phyloP scores from a whole-genome alignment of 2,113 vertebrate genomes.

The Eleginops maclovinus region DNA sequence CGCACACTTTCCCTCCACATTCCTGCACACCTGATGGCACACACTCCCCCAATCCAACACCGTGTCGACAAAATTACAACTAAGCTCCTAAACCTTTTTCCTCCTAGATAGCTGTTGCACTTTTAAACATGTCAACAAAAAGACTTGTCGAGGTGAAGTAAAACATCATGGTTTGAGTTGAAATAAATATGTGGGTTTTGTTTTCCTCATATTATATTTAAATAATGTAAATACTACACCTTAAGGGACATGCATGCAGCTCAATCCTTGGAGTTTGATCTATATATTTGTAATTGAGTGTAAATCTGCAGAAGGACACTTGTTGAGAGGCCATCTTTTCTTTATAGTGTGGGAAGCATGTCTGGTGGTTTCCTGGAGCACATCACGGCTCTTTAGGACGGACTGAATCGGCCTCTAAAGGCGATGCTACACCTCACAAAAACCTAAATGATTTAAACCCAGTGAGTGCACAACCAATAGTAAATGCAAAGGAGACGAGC shows the following conservation, averaged over 20 bases:
- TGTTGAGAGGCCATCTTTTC: not conserved
- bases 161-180: too few species aligned
- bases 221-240: not conserved
- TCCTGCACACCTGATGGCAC: not conserved
- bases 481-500: not conserved
- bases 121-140: too few species aligned
- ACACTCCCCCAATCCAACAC: too few species aligned
- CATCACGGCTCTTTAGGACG: not conserved
- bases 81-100: too few species aligned
- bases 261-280: not conserved
- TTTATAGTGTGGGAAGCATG: not conserved
- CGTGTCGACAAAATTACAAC: too few species aligned
- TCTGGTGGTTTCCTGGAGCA: not conserved
- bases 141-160: too few species aligned
- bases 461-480: not conserved
- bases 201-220: too few species aligned
- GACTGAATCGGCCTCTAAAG: not conserved
- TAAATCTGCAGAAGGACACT: not conserved
- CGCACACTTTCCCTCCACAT: conserved; percentile 24
- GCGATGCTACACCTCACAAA: not conserved
- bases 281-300: not conserved
- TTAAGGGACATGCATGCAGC: not conserved
- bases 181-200: too few species aligned
- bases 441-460: not conserved
- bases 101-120: too few species aligned